Percentiles rank a stretch among this genome's conserved stretches.
These are phyloP conservation scores for Urocitellus parryii DNA, from an alignment of 2,113 vertebrate species.

Conservation along the genomic window DNA sequence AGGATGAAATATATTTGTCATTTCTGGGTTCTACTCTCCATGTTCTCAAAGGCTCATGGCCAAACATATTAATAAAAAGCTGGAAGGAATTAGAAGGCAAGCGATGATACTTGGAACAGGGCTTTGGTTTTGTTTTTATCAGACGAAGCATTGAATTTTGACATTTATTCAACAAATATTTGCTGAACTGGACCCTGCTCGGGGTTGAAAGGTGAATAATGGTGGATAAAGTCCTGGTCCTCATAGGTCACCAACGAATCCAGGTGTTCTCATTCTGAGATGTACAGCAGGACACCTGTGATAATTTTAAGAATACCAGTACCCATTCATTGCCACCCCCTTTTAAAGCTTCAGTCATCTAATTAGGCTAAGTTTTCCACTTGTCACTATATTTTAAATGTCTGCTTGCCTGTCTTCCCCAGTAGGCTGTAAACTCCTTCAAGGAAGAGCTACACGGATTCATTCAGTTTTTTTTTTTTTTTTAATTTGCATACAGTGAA, in stretches of 20 bases:
- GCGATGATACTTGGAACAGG: neutral
- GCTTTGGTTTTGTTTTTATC: neutral
- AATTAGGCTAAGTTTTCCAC: neutral
- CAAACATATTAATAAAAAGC: neutral
- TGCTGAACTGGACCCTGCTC: neutral
- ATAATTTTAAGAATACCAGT: neutral
- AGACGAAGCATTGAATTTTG: neutral
- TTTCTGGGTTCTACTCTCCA: neutral
- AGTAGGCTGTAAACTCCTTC: neutral
- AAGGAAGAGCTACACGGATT: neutral
- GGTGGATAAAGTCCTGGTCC: neutral
- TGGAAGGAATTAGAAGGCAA: neutral
- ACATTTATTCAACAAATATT: conserved; percentile 2
- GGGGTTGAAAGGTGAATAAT: neutral
- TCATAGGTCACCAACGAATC: neutral
- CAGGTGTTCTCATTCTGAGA: neutral
- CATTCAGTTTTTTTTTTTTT: neutral
- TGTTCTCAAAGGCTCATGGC: neutral
- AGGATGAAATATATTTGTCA: neutral
- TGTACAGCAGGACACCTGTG: neutral
- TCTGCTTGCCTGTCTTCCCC: neutral
- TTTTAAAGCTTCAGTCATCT: neutral
- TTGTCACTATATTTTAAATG: neutral
- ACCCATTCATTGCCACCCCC: neutral
- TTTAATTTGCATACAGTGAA: conserved; percentile 11